Evolutionary conservation across 2,113 vertebrate species (phyloP).

Genomic region (Ictalurus punctatus): DNA sequence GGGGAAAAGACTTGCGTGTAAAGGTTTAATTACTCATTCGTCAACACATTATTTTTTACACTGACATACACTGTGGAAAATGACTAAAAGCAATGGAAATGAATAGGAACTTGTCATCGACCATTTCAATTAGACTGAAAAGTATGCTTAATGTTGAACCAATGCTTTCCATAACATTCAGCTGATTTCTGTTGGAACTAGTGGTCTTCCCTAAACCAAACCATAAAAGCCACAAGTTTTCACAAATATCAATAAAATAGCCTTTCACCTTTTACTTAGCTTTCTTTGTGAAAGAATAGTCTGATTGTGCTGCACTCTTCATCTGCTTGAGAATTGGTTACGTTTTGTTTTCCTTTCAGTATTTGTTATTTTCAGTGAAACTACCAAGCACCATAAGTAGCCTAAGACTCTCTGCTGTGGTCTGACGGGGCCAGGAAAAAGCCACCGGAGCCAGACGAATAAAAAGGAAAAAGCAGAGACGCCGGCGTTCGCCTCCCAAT

Average conservation of each 20-base stretch:
- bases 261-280: conserved; percentile 16
- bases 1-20: neutral
- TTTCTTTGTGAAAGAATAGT: conserved; percentile 68
- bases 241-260: conserved; percentile 72
- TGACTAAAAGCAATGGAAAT: neutral
- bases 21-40: neutral
- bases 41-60: neutral
- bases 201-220: neutral
- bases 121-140: neutral
- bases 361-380: conserved; percentile 79
- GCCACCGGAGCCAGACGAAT: conserved; percentile 76
- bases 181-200: conserved; percentile 62
- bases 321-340: conserved; percentile 61
- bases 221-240: conserved; percentile 61
- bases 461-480: conserved; percentile 70
- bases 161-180: conserved; percentile 34
- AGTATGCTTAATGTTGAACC: neutral
- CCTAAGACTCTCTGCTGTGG: conserved; percentile 69
- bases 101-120: neutral
- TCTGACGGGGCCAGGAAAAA: conserved; percentile 77
- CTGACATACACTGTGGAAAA: neutral
- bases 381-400: conserved; percentile 70
- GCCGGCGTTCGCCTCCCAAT: conserved; percentile 73
- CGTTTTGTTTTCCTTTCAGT: conserved; percentile 58
- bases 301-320: conserved; percentile 67